Evolutionary conservation across 2,888 invertebrate species (phyloP).

Genomic region (Nudaria mundana): DNA sequence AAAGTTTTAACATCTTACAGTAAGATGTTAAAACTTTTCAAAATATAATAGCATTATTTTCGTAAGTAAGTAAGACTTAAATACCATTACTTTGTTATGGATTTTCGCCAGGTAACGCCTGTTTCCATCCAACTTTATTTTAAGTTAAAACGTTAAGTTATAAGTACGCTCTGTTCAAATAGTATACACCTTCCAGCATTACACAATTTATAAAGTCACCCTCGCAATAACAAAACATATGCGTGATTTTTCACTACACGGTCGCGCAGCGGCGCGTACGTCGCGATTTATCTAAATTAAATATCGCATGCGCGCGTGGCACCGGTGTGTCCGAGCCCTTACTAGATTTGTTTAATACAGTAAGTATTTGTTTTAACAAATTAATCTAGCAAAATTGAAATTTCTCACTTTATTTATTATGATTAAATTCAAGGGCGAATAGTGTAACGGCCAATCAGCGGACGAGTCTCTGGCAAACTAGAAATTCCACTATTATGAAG

Average conservation of each 20-base stretch:
- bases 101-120: too few species aligned
- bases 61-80: too few species aligned
- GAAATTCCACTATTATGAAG: too few species aligned
- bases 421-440: too few species aligned
- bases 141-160: too few species aligned
- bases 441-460: too few species aligned
- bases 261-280: constrained; percentile 57
- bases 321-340: constrained; percentile 55
- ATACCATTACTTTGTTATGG: too few species aligned
- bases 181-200: constrained; percentile 35
- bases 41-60: too few species aligned
- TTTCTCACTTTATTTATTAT: not conserved
- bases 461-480: too few species aligned
- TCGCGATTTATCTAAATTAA: constrained; percentile 82
- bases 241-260: constrained; percentile 70
- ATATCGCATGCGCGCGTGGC: constrained; percentile 74
- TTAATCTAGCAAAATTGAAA: not conserved
- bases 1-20: too few species aligned
- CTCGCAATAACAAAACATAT: constrained; percentile 60
- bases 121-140: too few species aligned
- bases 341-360: constrained; percentile 52
- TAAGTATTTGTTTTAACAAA: constrained; percentile 17
- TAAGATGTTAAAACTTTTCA: too few species aligned
- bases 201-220: constrained; percentile 29
- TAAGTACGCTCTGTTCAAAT: not conserved